These are phyloP conservation scores for Drosophila sturtevanti DNA, from an alignment of 1,140 invertebrate genomes.

Conservation along the genomic window DNA sequence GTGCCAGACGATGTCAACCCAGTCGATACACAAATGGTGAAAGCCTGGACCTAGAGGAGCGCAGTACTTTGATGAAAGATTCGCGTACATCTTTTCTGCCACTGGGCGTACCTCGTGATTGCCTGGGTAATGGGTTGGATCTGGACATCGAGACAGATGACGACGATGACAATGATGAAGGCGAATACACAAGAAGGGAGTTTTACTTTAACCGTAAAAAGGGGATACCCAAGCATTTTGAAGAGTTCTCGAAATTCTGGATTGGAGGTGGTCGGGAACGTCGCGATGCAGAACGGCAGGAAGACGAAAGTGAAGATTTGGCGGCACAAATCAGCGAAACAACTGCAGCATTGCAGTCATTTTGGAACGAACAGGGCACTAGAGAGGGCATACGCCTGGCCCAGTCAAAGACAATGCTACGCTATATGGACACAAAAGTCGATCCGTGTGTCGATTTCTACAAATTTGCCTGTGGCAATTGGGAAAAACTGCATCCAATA, in stretches of 20 bases:
- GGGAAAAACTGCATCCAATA: slow-evolving; percentile 92
- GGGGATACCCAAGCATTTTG: slow-evolving; percentile 15
- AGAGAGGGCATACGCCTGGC: slow-evolving; percentile 83
- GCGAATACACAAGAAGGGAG: slow-evolving; percentile 1
- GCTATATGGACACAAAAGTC: slow-evolving; percentile 89
- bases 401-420: slow-evolving; percentile 87
- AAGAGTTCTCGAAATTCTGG: slow-evolving; percentile 39
- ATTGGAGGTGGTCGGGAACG: slow-evolving; percentile 26
- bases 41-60: slow-evolving; percentile 70
- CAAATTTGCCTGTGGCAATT: slow-evolving; percentile 94
- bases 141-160: slow-evolving; percentile 7
- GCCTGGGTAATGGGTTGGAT: slow-evolving; percentile 36
- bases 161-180: slow-evolving; percentile 5
- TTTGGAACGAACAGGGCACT: slow-evolving; percentile 84
- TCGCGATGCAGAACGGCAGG: slow-evolving; percentile 45
- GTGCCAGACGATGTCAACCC: slow-evolving; percentile 64
- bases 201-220: slow-evolving; percentile 30
- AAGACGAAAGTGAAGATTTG: background rate
- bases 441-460: slow-evolving; percentile 97
- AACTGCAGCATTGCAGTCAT: slow-evolving; percentile 74
- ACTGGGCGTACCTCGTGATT: slow-evolving; percentile 66
- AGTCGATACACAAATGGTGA: slow-evolving; percentile 65
- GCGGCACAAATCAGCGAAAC: slow-evolving; percentile 28
- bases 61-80: slow-evolving; percentile 76
- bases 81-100: slow-evolving; percentile 81